phyloP scores from a whole-genome alignment of 2,888 invertebrate species.

The Acronicta leporina region DNA sequence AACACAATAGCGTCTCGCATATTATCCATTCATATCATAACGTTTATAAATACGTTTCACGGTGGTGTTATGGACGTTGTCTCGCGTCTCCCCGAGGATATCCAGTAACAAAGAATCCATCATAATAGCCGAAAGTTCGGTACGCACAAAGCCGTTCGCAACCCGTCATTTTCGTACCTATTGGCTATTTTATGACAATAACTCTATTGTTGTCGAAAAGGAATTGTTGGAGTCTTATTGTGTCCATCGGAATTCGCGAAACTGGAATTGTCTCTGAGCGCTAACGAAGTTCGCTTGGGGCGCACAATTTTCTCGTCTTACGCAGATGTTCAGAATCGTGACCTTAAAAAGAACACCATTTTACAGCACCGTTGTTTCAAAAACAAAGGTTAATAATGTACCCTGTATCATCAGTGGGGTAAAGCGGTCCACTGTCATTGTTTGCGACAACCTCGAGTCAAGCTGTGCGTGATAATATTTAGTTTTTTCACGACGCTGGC shows the following conservation, averaged over 20 bases:
- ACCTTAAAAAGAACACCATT: constrained; percentile 57
- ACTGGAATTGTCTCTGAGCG: constrained; percentile 86
- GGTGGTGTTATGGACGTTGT: constrained; percentile 82
- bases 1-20: constrained; percentile 75
- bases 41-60: constrained; percentile 86
- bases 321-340: constrained; percentile 57
- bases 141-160: constrained; percentile 80
- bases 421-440: constrained; percentile 60
- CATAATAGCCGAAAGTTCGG: constrained; percentile 82
- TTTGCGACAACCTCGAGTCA: constrained; percentile 69
- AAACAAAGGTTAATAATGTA: constrained; percentile 56
- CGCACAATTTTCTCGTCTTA: constrained; percentile 59
- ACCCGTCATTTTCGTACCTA: constrained; percentile 88
- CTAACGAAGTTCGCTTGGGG: constrained; percentile 77
- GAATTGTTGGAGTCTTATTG: constrained; percentile 78
- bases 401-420: constrained; percentile 50
- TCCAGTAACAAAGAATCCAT: constrained; percentile 80
- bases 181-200: constrained; percentile 89
- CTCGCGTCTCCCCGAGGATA: constrained; percentile 85
- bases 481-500: constrained; percentile 76
- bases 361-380: constrained; percentile 50
- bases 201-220: constrained; percentile 76
- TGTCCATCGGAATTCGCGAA: constrained; percentile 81
- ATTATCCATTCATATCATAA: constrained; percentile 88
- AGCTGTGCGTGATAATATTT: constrained; percentile 87